A percentile compares a stretch with the other conserved stretches of the same genome.
Conservation (phyloP, 2,113 vertebrate species). For the Illadopsis cleaveri region DNA sequence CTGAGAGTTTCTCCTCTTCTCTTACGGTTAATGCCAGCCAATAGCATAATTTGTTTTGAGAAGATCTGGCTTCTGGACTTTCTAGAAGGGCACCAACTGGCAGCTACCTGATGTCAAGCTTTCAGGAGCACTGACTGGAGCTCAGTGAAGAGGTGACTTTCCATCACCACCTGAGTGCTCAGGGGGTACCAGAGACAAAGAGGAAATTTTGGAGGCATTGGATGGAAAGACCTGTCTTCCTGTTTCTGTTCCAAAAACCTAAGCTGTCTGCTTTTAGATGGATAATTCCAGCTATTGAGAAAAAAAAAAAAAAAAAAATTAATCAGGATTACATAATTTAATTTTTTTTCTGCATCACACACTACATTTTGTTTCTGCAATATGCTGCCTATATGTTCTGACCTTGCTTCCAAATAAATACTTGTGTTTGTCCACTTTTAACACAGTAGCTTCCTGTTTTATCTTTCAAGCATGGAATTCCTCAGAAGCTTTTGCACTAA, state of each 20-base stretch:
- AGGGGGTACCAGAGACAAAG: neutral
- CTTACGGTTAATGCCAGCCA: neutral
- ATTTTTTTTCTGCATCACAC: neutral
- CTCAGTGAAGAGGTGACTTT: neutral
- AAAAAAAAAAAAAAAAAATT: neutral
- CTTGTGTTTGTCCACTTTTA: neutral
- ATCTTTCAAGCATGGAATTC: constrained; percentile 15
- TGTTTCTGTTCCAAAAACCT: neutral
- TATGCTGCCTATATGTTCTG: neutral
- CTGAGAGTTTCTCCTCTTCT: neutral
- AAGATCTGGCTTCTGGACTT: neutral
- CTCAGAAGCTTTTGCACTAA: constrained; percentile 1
- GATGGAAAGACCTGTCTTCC: neutral
- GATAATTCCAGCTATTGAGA: neutral
- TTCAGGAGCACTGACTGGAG: neutral
- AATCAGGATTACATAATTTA: neutral
- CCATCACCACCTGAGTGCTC: neutral
- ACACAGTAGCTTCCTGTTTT: neutral
- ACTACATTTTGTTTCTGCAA: neutral
- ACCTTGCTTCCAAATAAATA: constrained; percentile 6
- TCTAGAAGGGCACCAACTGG: neutral
- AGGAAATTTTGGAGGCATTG: neutral
- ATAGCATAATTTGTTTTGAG: neutral
- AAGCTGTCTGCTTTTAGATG: neutral
- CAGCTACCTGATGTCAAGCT: neutral